phyloP scores from a whole-genome alignment of 1,140 invertebrate species.

The Melanaphis sacchari region DNA sequence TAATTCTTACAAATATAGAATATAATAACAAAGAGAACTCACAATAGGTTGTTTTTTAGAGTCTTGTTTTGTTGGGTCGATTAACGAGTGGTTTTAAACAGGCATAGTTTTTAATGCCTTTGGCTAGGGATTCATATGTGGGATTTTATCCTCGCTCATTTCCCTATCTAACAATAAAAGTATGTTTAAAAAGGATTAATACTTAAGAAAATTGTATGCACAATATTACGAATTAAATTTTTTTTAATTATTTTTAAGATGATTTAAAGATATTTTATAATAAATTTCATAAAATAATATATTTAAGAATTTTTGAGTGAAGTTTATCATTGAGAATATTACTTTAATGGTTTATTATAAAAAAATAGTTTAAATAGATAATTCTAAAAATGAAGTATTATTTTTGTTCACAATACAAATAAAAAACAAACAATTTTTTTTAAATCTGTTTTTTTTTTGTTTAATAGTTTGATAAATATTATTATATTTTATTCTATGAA shows the following conservation, averaged over 20 bases:
- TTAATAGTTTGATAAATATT: no score
- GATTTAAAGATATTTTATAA: background rate
- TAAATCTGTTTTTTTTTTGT: no score
- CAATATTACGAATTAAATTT: background rate
- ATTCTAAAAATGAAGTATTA: background rate
- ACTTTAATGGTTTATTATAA: background rate
- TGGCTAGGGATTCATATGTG: background rate
- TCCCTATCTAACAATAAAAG: background rate
- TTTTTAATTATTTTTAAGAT: background rate
- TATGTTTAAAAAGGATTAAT: background rate
- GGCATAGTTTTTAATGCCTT: slow-evolving; percentile 40
- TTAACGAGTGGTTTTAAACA: slow-evolving; percentile 49
- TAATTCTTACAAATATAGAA: slow-evolving; percentile 24
- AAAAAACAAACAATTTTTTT: no score
- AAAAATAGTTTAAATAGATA: background rate
- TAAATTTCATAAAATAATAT: background rate
- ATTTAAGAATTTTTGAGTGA: background rate
- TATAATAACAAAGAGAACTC: slow-evolving; percentile 13
- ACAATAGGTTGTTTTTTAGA: background rate
- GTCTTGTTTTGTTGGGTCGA: slow-evolving; percentile 40
- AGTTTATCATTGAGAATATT: background rate
- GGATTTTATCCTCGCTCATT: background rate
- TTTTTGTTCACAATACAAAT: background rate
- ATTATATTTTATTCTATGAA: no score
- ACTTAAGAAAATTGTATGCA: background rate